Conservation (phyloP, 2,113 vertebrate genomes). For the Lepus europaeus region DNA sequence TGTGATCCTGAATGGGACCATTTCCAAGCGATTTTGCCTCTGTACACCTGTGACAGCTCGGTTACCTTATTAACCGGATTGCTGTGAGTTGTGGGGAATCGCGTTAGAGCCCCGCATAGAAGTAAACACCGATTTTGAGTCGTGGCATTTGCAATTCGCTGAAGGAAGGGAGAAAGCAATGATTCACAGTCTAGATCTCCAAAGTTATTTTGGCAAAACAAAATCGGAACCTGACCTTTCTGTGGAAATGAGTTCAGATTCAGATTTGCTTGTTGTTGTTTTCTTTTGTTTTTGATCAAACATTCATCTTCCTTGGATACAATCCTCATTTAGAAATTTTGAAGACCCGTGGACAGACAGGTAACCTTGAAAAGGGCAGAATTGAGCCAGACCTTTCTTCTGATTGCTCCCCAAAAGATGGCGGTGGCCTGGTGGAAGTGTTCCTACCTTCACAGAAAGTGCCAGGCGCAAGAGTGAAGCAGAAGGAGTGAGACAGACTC, state of each 20-base stretch:
- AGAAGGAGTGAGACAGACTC: neutral
- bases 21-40: constrained; percentile 83
- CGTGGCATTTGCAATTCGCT: constrained; percentile 71
- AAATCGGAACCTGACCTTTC: neutral
- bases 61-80: constrained; percentile 84
- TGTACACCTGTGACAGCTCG: constrained; percentile 80
- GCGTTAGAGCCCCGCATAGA: constrained; percentile 61
- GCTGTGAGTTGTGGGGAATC: constrained; percentile 68
- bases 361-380: neutral
- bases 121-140: constrained; percentile 37
- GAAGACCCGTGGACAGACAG: accelerated
- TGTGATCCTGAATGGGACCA: constrained; percentile 83
- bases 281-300: neutral
- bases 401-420: neutral
- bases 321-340: constrained; percentile 45
- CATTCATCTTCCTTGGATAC: neutral
- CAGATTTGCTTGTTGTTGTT: neutral
- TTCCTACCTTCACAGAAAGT: neutral
- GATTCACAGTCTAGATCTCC: neutral
- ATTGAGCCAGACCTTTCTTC: neutral
- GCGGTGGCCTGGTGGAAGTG: neutral
- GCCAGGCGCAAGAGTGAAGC: neutral
- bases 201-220: neutral
- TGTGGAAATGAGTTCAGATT: neutral
- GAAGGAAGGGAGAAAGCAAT: constrained; percentile 8